A percentile compares a stretch with the other conserved stretches of the same genome.
phyloP scores from a whole-genome alignment of 2,888 invertebrate species.

The Eupithecia subumbrata region DNA sequence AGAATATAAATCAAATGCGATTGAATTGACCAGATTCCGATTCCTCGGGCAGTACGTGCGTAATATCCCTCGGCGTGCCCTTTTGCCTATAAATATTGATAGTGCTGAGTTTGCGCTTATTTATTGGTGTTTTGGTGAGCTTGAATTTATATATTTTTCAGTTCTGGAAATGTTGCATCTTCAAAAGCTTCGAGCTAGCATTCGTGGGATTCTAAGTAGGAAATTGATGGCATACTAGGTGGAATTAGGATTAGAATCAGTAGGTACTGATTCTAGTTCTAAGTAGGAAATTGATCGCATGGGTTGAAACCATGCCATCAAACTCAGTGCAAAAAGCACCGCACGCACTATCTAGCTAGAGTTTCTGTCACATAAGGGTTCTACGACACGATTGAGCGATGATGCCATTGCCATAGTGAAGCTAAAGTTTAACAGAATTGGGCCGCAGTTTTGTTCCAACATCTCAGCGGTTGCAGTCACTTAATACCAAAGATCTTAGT shows the following conservation, averaged over 20 bases:
- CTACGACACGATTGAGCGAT: too few species aligned
- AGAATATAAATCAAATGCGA: conserved; percentile 26
- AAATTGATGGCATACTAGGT: too few species aligned
- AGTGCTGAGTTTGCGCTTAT: conserved; percentile 15
- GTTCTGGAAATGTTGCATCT: neutral
- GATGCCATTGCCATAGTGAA: neutral
- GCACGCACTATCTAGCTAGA: too few species aligned
- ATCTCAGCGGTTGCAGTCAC: too few species aligned
- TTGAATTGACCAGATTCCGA: conserved; percentile 33
- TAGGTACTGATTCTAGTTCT: too few species aligned
- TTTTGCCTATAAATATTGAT: conserved; percentile 28
- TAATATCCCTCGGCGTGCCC: conserved; percentile 11
- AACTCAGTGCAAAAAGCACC: too few species aligned
- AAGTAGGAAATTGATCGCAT: too few species aligned
- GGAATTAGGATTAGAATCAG: too few species aligned
- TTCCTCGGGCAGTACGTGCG: conserved; percentile 28
- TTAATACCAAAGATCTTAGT: too few species aligned
- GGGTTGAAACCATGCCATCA: too few species aligned
- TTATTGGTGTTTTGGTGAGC: conserved; percentile 1
- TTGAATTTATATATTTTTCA: neutral
- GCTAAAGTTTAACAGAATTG: neutral
- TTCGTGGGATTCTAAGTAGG: too few species aligned
- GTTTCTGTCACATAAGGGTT: too few species aligned
- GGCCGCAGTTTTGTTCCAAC: neutral
- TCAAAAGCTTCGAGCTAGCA: neutral